phyloP scores from a whole-genome alignment of 2,797 vertebrate genomes.

The Cynopterus sphinx region DNA sequence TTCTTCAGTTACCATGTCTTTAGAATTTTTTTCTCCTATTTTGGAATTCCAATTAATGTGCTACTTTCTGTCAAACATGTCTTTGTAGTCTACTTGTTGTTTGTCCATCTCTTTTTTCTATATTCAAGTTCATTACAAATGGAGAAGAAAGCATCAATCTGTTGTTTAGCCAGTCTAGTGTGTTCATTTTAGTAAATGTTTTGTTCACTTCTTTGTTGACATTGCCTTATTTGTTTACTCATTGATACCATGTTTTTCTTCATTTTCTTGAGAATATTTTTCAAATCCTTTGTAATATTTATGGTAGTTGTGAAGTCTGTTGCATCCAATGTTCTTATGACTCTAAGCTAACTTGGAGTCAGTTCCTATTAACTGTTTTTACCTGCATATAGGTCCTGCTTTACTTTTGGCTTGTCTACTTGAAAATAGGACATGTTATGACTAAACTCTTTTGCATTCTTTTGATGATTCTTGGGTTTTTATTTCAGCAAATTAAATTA shows the following conservation, averaged over 20 bases:
- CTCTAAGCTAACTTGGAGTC: neutral
- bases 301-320: neutral
- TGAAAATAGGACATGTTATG: neutral
- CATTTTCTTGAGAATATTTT: neutral
- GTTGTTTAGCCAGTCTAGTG: neutral
- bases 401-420: neutral
- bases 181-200: neutral
- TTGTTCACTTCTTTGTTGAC: neutral
- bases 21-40: neutral
- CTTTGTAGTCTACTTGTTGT: neutral
- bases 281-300: neutral
- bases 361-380: neutral
- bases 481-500: neutral
- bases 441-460: neutral
- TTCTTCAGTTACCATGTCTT: neutral
- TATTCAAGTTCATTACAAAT: neutral
- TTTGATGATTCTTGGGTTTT: neutral
- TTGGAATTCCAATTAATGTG: fast-evolving
- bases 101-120: neutral
- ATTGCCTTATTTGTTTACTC: neutral
- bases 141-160: neutral
- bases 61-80: neutral
- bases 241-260: neutral
- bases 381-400: neutral
- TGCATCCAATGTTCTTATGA: neutral